phyloP scores from a whole-genome alignment of 2,113 vertebrate species.

The Mormyrus iriodes region DNA sequence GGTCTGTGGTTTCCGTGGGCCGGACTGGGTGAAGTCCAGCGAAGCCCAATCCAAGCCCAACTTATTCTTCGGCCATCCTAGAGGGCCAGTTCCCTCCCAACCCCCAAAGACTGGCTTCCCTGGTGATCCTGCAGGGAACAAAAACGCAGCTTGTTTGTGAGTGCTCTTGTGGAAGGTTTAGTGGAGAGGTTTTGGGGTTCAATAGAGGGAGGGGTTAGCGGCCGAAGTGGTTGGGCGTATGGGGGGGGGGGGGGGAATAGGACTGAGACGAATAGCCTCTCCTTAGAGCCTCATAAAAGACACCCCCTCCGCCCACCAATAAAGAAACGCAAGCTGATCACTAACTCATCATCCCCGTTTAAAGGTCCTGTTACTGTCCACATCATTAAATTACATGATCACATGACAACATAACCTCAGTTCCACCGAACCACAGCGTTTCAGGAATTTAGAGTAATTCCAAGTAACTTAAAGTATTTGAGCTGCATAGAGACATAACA shows the following conservation, averaged over 20 bases:
- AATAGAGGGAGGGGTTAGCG: not conserved
- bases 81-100: not conserved
- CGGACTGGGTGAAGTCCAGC: slow-evolving; percentile 14
- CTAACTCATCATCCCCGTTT: not conserved
- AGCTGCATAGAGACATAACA: not conserved
- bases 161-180: not conserved
- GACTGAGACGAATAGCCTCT: not conserved
- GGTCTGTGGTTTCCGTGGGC: slow-evolving; percentile 9
- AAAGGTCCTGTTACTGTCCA: not conserved
- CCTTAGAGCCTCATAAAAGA: not conserved
- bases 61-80: not conserved
- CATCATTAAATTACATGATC: not conserved
- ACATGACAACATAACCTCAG: not conserved
- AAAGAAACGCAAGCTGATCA: not conserved
- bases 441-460: not conserved
- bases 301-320: not conserved
- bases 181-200: slow-evolving; percentile 7
- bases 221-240: not conserved
- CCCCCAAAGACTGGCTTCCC: not conserved
- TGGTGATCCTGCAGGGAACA: not conserved
- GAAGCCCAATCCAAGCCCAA: slow-evolving; percentile 12
- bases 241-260: not conserved
- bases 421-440: not conserved
- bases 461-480: not conserved
- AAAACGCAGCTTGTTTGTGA: not conserved